These are phyloP conservation scores for Muschampia staudingeri DNA, from an alignment of 2,888 invertebrate genomes.

Conservation along the genomic window DNA sequence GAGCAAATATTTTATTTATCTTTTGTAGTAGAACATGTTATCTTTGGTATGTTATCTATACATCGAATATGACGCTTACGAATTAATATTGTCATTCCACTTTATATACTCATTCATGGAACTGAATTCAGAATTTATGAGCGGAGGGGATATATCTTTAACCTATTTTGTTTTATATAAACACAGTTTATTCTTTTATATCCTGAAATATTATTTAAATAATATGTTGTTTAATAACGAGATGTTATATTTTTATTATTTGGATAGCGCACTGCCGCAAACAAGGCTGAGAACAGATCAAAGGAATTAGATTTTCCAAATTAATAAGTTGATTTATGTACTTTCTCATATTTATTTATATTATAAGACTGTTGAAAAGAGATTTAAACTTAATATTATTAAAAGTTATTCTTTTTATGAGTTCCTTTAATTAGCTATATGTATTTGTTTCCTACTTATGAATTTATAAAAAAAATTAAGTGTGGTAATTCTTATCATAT, in stretches of 20 bases:
- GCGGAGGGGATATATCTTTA: too few relatives aligned
- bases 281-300: conserved; percentile 13
- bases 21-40: background rate
- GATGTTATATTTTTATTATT: background rate
- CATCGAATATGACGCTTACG: conserved; percentile 8
- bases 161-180: too few relatives aligned
- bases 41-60: conserved; percentile 16
- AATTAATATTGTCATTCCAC: too few relatives aligned
- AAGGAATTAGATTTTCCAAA: conserved; percentile 3
- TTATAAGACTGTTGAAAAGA: conserved; percentile 7
- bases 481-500: too few relatives aligned
- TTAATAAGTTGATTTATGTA: background rate
- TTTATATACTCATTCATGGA: too few relatives aligned
- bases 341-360: background rate
- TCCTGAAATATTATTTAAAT: too few relatives aligned
- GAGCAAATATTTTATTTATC: background rate
- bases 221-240: background rate
- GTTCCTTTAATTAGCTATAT: conserved; percentile 1
- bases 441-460: background rate
- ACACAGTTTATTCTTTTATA: too few relatives aligned
- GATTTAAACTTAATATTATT: background rate
- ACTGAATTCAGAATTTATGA: too few relatives aligned
- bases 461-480: background rate
- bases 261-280: background rate
- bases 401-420: background rate